Conservation (phyloP, 2,797 vertebrate genomes). For the Bradypus variegatus region DNA sequence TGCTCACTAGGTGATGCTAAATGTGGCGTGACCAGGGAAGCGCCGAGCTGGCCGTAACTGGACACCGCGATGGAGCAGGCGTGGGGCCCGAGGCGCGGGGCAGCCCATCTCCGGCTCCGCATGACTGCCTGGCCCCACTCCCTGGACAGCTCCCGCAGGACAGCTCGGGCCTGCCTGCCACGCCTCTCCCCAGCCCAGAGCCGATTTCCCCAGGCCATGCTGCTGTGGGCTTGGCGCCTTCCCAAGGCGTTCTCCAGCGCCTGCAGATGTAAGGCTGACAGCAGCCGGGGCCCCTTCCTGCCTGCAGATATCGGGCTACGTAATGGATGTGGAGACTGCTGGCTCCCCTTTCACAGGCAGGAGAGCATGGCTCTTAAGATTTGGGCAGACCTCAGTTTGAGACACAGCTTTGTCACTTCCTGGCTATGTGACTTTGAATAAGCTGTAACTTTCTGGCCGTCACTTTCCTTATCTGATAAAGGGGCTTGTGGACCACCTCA, state of each 20-base stretch:
- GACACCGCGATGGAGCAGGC: slow-evolving; percentile 44
- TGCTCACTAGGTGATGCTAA: slow-evolving; percentile 58
- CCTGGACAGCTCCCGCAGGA: slow-evolving; percentile 35
- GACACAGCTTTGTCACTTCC: neutral
- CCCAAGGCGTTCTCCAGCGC: neutral
- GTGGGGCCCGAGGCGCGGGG: slow-evolving; percentile 36
- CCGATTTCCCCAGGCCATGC: slow-evolving; percentile 9
- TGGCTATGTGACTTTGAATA: neutral
- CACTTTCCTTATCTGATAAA: neutral
- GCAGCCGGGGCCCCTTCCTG: neutral
- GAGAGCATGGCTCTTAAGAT: neutral
- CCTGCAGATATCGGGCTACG: neutral
- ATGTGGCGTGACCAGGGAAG: slow-evolving; percentile 74
- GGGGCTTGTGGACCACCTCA: neutral
- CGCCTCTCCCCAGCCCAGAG: neutral
- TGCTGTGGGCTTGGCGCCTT: neutral
- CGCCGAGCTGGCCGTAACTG: slow-evolving; percentile 62
- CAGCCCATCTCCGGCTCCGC: slow-evolving; percentile 71
- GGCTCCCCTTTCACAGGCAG: neutral
- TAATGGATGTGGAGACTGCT: neutral
- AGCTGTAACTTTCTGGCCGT: neutral
- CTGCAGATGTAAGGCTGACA: slow-evolving; percentile 24
- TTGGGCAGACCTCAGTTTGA: neutral
- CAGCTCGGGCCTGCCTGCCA: slow-evolving; percentile 47
- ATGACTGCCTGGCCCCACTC: slow-evolving; percentile 58